Conservation (phyloP, 1,140 invertebrate species). For the Ylistrum balloti region DNA sequence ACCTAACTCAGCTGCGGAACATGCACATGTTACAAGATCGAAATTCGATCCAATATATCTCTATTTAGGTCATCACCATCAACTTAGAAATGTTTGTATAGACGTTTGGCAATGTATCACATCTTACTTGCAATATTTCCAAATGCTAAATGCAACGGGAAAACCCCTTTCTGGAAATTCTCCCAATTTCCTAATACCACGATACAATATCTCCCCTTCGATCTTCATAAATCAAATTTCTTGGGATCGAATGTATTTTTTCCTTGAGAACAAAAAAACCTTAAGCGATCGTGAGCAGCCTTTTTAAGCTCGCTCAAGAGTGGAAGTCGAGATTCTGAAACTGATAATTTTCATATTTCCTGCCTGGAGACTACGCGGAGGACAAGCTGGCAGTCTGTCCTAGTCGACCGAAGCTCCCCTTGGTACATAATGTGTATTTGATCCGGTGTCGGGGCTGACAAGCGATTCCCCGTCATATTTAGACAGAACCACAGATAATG, state of each 20-base stretch:
- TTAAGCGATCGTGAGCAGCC: conserved; percentile 22
- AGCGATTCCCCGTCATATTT: conserved; percentile 15
- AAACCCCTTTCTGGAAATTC: conserved; percentile 38
- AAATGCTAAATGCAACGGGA: background rate
- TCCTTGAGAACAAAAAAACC: conserved; percentile 26
- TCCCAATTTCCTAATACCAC: background rate
- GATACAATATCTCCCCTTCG: background rate
- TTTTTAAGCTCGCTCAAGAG: conserved; percentile 38
- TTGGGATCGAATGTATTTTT: conserved; percentile 21
- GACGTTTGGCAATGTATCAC: conserved; percentile 18
- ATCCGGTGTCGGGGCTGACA: conserved; percentile 29
- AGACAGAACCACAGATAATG: background rate
- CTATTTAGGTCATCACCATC: background rate
- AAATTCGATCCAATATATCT: conserved; percentile 3
- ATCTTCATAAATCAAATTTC: conserved; percentile 40
- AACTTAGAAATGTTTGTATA: background rate
- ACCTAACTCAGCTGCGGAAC: background rate
- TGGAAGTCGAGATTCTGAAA: conserved; percentile 17
- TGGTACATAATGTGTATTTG: conserved; percentile 27
- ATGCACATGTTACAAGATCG: background rate
- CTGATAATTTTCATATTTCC: conserved; percentile 40
- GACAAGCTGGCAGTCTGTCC: conserved; percentile 4
- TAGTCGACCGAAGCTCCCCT: conserved; percentile 20
- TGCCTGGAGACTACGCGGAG: background rate
- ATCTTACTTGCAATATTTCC: background rate